Conservation (phyloP, 2,888 invertebrate species). For the Scrobipalpa costella region DNA sequence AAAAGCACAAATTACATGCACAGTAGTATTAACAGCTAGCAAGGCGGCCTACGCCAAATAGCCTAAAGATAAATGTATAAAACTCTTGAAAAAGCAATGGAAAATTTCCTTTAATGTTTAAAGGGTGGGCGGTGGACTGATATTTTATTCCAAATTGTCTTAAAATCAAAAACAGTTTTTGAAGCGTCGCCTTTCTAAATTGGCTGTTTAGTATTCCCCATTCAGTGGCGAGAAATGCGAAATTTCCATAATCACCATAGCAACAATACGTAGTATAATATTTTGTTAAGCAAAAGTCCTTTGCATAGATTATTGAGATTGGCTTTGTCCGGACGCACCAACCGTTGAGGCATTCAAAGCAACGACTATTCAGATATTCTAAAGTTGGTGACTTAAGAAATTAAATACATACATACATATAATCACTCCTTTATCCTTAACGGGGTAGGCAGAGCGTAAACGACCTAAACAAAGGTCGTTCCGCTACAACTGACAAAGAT, state of each 20-base stretch:
- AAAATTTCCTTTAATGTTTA: not conserved
- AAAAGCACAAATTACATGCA: too few relatives aligned
- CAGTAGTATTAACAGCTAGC: too few relatives aligned
- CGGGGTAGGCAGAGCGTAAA: too few relatives aligned
- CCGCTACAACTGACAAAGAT: too few relatives aligned
- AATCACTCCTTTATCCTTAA: too few relatives aligned
- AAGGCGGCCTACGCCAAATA: too few relatives aligned
- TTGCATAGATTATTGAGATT: constrained; percentile 69
- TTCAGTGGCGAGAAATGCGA: constrained; percentile 47
- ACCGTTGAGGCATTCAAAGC: constrained; percentile 63
- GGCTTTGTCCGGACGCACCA: constrained; percentile 68
- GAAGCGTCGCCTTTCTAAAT: constrained; percentile 47
- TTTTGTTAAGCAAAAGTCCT: constrained; percentile 61
- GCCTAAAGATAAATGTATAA: too few relatives aligned
- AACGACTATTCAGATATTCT: constrained; percentile 48
- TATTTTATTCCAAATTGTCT: not conserved
- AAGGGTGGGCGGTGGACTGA: not conserved
- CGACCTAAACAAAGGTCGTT: too few relatives aligned
- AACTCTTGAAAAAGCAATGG: not conserved
- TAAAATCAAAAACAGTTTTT: constrained; percentile 38
- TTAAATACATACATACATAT: too few relatives aligned
- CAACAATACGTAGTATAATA: constrained; percentile 57
- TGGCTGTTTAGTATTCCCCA: constrained; percentile 50
- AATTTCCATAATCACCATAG: constrained; percentile 67
- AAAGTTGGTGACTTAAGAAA: constrained; percentile 23